Base-by-base conservation (phyloP, 1,140 invertebrate genomes). In the Portunus trituberculatus region DNA sequence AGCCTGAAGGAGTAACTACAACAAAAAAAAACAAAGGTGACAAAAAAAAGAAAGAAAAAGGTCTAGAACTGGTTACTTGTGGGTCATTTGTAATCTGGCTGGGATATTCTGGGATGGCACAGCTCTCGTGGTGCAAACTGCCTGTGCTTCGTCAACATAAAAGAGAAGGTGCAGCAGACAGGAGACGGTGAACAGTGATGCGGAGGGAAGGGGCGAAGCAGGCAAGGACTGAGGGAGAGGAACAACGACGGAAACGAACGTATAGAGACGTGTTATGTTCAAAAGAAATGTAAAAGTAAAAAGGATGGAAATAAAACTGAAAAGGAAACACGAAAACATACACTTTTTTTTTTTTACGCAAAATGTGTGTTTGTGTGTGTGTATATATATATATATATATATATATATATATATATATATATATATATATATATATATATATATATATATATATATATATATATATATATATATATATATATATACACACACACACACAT, bases 361-460 rank as follows among this genome's bases (percentile, higher is more conserved):
- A 84, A 6, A 25, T n/a, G 31, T 84, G 83, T 84, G 31, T 84
- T 4, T 90, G 88, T 90, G 28, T 90, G 88, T 90, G 39, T 90
- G 88, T 48, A 32, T 76, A 28, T 76, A 28, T 76, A 3, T 92
- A 48, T 76, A 48, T 92, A 48, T 92, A 48, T 59, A n/a, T 92
- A n/a, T n/a, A n/a, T n/a, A n/a, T n/a, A n/a, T n/a, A n/a, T n/a
- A n/a, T n/a, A n/a, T n/a, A n/a, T n/a, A n/a, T n/a, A 31, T 39
- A 45, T 91, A 45, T 91, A 28, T 39, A 31, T 91, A 45, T 39
- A 45, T 91, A 12, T 91, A 45, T 39, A 45, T 39, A 45, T 91
- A 45, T 91, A 31, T 91, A 45, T 91, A 45, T 91, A 45, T 91
- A 45, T 91, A 45, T 91, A 45, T 91, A 31, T 91, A 45, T 91